These are phyloP conservation scores for Alaudala cheleensis DNA, from an alignment of 2,113 vertebrate species.

Conservation along the genomic window DNA sequence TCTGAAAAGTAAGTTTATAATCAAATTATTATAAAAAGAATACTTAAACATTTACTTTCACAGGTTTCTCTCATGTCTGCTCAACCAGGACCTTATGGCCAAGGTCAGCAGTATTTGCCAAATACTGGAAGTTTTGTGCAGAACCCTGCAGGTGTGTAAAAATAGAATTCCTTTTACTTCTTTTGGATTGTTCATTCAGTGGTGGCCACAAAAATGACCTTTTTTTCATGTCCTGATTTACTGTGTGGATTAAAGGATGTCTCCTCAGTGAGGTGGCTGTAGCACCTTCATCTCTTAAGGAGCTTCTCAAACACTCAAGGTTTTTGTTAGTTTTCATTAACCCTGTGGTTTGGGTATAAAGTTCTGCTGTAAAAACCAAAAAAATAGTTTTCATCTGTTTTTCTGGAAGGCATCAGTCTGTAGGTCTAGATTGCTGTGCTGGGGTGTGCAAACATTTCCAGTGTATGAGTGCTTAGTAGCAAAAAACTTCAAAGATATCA, in stretches of 20 bases:
- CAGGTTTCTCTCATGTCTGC: slow-evolving; percentile 72
- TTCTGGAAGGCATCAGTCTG: background rate
- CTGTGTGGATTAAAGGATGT: background rate
- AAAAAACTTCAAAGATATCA: background rate
- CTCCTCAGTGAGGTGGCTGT: background rate
- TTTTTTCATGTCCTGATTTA: background rate
- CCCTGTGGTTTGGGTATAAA: background rate
- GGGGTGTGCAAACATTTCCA: background rate
- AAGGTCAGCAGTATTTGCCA: slow-evolving; percentile 82
- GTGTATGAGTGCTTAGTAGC: background rate
- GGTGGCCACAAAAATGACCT: background rate
- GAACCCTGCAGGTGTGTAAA: slow-evolving; percentile 79
- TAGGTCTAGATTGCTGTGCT: background rate
- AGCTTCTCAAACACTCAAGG: background rate
- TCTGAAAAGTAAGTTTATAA: background rate
- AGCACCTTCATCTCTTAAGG: background rate
- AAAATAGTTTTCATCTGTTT: background rate
- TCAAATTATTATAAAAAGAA: background rate
- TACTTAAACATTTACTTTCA: slow-evolving; percentile 6
- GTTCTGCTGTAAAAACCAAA: background rate
- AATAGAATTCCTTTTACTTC: background rate
- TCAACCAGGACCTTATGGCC: slow-evolving; percentile 75
- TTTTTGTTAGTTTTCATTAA: background rate
- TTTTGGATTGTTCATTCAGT: background rate
- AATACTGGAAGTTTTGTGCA: slow-evolving; percentile 83